phyloP scores from a whole-genome alignment of 2,888 invertebrate species.

The Leucophora obtusa region DNA sequence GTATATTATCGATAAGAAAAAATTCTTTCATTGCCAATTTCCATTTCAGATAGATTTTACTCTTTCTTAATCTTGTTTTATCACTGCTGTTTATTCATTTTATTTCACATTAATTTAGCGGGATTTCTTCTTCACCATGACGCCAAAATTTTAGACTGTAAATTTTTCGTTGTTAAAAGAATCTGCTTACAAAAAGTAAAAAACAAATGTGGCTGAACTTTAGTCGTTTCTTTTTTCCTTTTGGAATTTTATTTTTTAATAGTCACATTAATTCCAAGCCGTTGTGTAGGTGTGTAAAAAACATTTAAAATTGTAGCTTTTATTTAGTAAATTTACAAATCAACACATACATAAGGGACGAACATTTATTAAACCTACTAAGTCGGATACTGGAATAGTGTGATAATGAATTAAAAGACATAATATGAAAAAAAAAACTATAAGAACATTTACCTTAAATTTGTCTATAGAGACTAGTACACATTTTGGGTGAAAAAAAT shows the following conservation, averaged over 20 bases:
- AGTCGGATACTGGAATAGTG: slow-evolving; percentile 21
- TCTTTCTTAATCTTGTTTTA: slow-evolving; percentile 17
- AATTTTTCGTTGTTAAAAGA: slow-evolving; percentile 15
- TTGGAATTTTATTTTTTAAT: slow-evolving; percentile 46
- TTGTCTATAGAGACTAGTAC: too few relatives aligned
- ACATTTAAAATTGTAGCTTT: slow-evolving; percentile 62
- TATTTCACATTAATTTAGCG: slow-evolving; percentile 71
- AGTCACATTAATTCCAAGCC: slow-evolving; percentile 58
- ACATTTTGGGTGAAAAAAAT: too few relatives aligned
- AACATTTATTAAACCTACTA: slow-evolving; percentile 38
- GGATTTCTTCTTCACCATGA: slow-evolving; percentile 63
- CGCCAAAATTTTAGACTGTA: slow-evolving; percentile 40
- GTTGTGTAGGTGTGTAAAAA: slow-evolving; percentile 62
- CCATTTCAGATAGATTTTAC: background rate
- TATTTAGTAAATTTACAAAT: slow-evolving; percentile 62
- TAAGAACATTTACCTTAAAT: too few relatives aligned
- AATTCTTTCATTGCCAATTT: too few relatives aligned
- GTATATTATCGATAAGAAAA: too few relatives aligned
- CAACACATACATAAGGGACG: slow-evolving; percentile 39
- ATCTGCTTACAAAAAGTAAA: slow-evolving; percentile 7
- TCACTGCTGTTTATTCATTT: slow-evolving; percentile 71
- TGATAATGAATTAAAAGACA: too few relatives aligned
- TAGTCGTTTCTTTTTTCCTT: slow-evolving; percentile 9
- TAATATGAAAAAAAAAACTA: background rate
- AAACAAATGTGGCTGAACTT: slow-evolving; percentile 49